phyloP scores from a whole-genome alignment of 1,140 invertebrate genomes.

The Scaptomyza pallida region DNA sequence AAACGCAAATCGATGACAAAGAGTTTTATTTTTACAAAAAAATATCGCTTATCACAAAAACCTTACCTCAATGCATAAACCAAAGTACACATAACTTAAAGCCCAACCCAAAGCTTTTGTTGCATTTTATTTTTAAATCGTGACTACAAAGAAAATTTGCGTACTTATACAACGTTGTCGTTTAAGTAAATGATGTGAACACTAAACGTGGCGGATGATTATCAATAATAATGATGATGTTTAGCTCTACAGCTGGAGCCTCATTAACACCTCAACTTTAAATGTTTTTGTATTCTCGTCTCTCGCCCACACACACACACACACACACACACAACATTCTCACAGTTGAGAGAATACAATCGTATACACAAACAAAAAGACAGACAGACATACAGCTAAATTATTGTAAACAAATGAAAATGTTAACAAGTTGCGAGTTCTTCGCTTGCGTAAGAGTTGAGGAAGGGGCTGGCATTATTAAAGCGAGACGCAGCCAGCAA shows the following conservation, averaged over 20 bases:
- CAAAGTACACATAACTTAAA: background rate
- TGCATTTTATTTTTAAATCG: conserved; percentile 37
- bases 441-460: conserved; percentile 48
- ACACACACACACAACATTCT: conserved; percentile 20
- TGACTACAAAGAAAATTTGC: conserved; percentile 28
- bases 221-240: conserved; percentile 29
- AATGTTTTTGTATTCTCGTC: background rate
- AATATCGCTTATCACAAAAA: conserved; percentile 4
- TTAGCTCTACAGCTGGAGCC: conserved; percentile 17
- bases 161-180: conserved; percentile 47
- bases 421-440: conserved; percentile 50
- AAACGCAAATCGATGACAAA: conserved; percentile 45
- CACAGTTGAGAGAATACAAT: conserved; percentile 8
- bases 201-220: conserved; percentile 14
- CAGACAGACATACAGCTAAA: conserved; percentile 3
- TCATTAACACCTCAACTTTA: conserved; percentile 66
- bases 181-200: conserved; percentile 41
- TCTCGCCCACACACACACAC: conserved; percentile 45
- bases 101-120: conserved; percentile 12
- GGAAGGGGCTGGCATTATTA: conserved; percentile 6
- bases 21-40: conserved; percentile 7
- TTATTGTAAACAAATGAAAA: conserved; percentile 53
- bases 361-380: no score
- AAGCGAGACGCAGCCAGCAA: conserved; percentile 12
- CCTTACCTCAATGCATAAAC: background rate